Percentiles rank a stretch among this genome's conserved stretches.
These are phyloP conservation scores for Melanerpes aurifrons DNA, from an alignment of 2,113 vertebrate genomes.

Conservation along the genomic window DNA sequence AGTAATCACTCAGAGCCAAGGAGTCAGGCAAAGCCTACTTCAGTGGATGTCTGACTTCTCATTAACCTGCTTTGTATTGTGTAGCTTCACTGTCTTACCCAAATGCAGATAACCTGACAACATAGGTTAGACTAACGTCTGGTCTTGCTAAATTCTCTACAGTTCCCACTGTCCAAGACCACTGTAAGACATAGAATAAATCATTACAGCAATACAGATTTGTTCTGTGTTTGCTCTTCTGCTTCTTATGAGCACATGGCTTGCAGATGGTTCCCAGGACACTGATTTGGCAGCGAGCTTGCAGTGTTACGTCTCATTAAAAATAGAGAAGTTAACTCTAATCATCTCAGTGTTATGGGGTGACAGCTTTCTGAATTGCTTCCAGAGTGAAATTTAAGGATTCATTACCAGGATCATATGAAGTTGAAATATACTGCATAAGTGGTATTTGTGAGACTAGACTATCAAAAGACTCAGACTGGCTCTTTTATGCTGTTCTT, in stretches of 20 bases:
- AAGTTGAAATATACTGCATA: background rate
- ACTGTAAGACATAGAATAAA: background rate
- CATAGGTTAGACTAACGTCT: background rate
- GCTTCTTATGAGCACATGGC: background rate
- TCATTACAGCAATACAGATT: background rate
- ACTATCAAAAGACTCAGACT: background rate
- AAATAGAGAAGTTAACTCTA: constrained; percentile 10
- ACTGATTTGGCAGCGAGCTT: background rate
- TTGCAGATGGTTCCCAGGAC: background rate
- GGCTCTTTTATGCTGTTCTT: background rate
- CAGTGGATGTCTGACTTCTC: background rate
- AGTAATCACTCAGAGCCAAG: background rate
- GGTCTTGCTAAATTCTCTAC: background rate
- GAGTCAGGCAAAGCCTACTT: background rate
- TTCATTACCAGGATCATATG: background rate
- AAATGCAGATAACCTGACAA: background rate
- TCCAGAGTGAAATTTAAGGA: background rate
- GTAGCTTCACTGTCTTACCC: background rate
- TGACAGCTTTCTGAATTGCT: background rate
- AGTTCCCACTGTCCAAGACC: background rate
- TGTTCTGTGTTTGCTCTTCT: background rate
- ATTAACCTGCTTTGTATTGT: background rate
- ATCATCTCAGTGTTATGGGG: background rate
- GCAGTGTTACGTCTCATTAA: background rate
- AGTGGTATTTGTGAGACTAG: background rate